Evolutionary conservation across 2,113 vertebrate species (phyloP).

Genomic region (Peromyscus polionotus): DNA sequence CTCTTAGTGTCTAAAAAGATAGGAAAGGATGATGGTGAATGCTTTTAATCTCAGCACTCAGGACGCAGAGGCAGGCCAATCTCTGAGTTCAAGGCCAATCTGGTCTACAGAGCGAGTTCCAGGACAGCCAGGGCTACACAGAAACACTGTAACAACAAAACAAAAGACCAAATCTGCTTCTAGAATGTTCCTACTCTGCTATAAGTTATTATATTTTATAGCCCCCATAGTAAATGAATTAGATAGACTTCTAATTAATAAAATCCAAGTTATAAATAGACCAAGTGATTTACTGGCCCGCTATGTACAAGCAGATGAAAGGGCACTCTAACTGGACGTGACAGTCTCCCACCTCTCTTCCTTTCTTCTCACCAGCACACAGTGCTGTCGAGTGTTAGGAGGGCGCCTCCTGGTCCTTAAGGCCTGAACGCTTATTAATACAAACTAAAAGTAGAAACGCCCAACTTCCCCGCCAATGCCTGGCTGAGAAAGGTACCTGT

Average conservation of each 20-base stretch:
- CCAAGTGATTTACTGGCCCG: constrained; percentile 13
- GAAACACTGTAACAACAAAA: not conserved
- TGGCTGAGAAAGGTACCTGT: constrained; percentile 48
- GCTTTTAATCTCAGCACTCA: not conserved
- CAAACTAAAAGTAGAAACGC: constrained; percentile 49
- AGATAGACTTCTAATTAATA: constrained; percentile 35
- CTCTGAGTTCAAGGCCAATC: not conserved
- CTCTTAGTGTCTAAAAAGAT: not conserved
- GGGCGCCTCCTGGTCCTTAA: not conserved
- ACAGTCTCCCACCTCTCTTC: not conserved
- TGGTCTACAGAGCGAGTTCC: not conserved
- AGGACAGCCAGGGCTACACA: not conserved
- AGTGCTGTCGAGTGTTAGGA: not conserved
- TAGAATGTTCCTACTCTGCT: constrained; percentile 26
- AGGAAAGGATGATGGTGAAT: not conserved
- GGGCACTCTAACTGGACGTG: not conserved
- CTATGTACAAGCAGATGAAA: not conserved
- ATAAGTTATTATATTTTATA: constrained; percentile 56
- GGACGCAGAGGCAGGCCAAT: not conserved
- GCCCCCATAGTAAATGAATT: constrained; percentile 29
- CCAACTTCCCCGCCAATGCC: constrained; percentile 25
- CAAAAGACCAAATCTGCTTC: not conserved
- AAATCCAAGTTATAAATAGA: constrained; percentile 61
- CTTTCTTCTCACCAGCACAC: constrained; percentile 18
- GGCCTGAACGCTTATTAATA: not conserved